Percentiles rank a stretch among this genome's conserved stretches.
phyloP scores from a whole-genome alignment of 2,888 invertebrate genomes.

The Pyrrhosoma nymphula region DNA sequence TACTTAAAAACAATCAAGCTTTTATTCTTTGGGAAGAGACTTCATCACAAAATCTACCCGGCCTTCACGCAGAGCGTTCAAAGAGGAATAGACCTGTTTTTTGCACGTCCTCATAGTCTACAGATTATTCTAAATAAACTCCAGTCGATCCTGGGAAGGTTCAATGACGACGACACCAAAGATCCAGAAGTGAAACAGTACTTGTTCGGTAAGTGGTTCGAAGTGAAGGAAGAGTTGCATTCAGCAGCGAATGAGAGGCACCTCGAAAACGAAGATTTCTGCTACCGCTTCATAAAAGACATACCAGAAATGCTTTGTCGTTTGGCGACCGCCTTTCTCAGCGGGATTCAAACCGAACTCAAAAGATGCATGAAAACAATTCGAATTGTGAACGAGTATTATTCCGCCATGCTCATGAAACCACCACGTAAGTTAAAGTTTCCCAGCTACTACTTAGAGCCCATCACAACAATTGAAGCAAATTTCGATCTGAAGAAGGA shows the following conservation, averaged over 20 bases:
- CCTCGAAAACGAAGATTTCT: slow-evolving; percentile 7
- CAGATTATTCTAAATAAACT: background rate
- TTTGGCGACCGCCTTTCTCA: background rate
- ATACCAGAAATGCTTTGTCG: slow-evolving; percentile 19
- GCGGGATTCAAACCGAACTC: background rate
- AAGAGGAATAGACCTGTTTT: background rate
- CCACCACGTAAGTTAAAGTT: background rate
- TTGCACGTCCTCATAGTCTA: background rate
- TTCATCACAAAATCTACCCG: background rate
- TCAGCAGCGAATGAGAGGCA: background rate
- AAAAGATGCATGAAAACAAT: slow-evolving; percentile 5
- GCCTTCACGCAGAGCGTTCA: background rate
- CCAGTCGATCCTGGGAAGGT: background rate
- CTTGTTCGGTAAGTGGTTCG: background rate
- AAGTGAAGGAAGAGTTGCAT: background rate
- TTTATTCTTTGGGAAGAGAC: background rate
- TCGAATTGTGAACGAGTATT: background rate
- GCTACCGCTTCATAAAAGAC: background rate
- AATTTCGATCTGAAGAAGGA: background rate
- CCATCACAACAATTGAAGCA: background rate
- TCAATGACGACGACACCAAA: background rate
- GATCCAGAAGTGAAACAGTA: background rate
- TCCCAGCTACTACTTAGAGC: background rate
- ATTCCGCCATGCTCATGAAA: background rate
- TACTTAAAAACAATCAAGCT: background rate